These are phyloP conservation scores for Mus spicilegus DNA, from an alignment of 2,113 vertebrate genomes.

Conservation along the genomic window DNA sequence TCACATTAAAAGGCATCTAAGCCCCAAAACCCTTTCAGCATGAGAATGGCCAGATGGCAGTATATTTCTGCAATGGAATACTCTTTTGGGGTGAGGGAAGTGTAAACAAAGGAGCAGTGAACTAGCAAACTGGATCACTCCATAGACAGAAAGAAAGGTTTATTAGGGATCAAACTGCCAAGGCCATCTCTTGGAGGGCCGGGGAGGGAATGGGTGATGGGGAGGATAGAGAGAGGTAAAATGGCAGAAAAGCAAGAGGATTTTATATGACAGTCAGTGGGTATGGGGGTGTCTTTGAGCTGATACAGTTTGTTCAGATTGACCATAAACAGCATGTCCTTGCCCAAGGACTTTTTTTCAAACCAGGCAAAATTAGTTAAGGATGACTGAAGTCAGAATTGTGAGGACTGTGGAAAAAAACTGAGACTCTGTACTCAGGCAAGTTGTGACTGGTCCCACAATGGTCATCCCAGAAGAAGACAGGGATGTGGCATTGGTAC, in stretches of 20 bases:
- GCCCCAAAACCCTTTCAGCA: too few relatives aligned
- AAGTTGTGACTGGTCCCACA: background rate
- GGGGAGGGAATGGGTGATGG: fast-evolving
- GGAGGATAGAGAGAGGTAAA: background rate
- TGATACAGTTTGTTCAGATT: background rate
- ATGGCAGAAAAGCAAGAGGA: background rate
- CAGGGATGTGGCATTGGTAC: background rate
- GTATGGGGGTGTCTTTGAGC: background rate
- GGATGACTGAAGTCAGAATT: background rate
- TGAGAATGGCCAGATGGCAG: background rate
- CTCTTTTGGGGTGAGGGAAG: background rate
- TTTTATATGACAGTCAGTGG: background rate
- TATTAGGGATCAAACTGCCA: background rate
- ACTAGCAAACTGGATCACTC: background rate
- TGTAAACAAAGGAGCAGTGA: background rate
- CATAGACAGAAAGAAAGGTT: background rate
- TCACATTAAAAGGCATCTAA: background rate
- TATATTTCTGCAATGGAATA: background rate
- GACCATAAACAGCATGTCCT: background rate
- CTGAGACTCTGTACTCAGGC: background rate
- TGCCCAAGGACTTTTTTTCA: background rate
- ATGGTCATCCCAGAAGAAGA: background rate
- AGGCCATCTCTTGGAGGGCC: background rate
- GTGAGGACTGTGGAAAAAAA: background rate
- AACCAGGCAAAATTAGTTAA: background rate